Percentiles rank a stretch among this genome's conserved stretches.
Evolutionary conservation across 2,797 vertebrate species (phyloP).

Genomic region (Lacerta bilineata): DNA sequence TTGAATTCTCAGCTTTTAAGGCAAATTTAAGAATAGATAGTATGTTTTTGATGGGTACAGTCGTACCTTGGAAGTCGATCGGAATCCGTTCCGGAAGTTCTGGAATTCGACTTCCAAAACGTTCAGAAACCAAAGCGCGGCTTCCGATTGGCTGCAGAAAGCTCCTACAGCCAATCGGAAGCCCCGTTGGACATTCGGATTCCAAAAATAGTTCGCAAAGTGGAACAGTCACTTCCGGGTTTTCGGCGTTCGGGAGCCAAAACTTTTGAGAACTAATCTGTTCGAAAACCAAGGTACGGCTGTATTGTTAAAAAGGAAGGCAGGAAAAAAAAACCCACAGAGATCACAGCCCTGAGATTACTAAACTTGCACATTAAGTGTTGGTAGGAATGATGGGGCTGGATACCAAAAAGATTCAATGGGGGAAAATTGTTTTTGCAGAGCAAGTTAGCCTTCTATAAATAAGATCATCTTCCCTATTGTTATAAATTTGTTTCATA

Average conservation of each 20-base stretch:
- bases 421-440: constrained; percentile 53
- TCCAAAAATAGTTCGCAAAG: too few relatives aligned
- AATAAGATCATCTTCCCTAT: constrained; percentile 50
- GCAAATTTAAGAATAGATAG: constrained; percentile 13
- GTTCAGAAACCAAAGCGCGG: too few relatives aligned
- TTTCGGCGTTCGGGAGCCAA: too few relatives aligned
- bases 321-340: constrained; percentile 73
- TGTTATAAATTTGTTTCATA: constrained; percentile 62
- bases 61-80: too few relatives aligned
- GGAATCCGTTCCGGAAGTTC: too few relatives aligned
- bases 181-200: too few relatives aligned
- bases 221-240: too few relatives aligned
- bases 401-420: constrained; percentile 22
- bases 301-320: constrained; percentile 61
- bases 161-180: too few relatives aligned
- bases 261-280: too few relatives aligned
- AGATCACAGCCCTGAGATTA: constrained; percentile 19
- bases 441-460: constrained; percentile 47
- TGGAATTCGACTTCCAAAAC: too few relatives aligned
- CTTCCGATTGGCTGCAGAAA: too few relatives aligned
- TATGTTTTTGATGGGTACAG: constrained; percentile 56
- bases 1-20: constrained; percentile 56
- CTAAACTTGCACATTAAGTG: not conserved
- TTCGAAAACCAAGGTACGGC: too few relatives aligned
- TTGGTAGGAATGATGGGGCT: not conserved